Conservation (phyloP, 2,888 invertebrate genomes). For the Spisula subtruncata region DNA sequence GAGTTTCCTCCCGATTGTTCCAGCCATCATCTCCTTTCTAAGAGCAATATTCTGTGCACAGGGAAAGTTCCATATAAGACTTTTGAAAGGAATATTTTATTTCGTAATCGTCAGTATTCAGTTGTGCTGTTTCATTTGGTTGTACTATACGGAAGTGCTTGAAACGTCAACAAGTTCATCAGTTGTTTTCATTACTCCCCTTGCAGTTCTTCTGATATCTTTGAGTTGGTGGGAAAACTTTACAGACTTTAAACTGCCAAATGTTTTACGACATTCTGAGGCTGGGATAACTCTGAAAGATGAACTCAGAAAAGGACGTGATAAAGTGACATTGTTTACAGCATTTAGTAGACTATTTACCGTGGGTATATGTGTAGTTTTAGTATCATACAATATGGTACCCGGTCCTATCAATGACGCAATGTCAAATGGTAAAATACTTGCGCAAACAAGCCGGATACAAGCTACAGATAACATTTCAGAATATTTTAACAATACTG, state of each 20-base stretch:
- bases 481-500: not conserved
- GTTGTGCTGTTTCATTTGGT: constrained; percentile 51
- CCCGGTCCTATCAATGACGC: not conserved
- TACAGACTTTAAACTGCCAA: constrained; percentile 35
- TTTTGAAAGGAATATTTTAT: constrained; percentile 38
- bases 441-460: not conserved
- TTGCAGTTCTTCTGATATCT: constrained; percentile 92
- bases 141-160: constrained; percentile 38
- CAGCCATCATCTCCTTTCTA: constrained; percentile 78
- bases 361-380: constrained; percentile 16
- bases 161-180: constrained; percentile 42
- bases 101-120: constrained; percentile 62
- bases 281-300: constrained; percentile 58
- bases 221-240: constrained; percentile 99
- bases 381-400: not conserved
- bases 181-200: constrained; percentile 56
- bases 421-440: not conserved
- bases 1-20: constrained; percentile 77
- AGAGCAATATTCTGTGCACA: constrained; percentile 41
- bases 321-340: constrained; percentile 67
- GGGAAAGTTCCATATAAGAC: constrained; percentile 29
- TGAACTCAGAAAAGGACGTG: constrained; percentile 75
- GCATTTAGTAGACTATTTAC: constrained; percentile 3
- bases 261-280: constrained; percentile 54
- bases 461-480: not conserved